A percentile compares a stretch with the other conserved stretches of the same genome.
These are phyloP conservation scores for Arrhamphus sclerolepis DNA, from an alignment of 2,797 vertebrate species.

Conservation along the genomic window DNA sequence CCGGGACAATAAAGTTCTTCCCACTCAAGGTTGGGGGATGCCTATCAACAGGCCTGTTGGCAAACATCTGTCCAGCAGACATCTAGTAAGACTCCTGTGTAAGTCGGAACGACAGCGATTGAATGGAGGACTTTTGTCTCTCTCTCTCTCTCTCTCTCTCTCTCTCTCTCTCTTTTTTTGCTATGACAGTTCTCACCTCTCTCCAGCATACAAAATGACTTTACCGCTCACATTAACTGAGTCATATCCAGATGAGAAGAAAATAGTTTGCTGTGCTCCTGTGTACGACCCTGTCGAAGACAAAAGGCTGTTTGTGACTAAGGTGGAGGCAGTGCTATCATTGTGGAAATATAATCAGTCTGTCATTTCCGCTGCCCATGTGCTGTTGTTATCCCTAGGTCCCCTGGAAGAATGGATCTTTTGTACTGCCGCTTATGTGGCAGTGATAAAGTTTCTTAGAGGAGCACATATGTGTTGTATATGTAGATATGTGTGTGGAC, in stretches of 20 bases:
- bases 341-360: conserved; percentile 96
- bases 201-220: conserved; percentile 36
- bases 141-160: too few species aligned
- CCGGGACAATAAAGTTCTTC: conserved; percentile 87
- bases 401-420: conserved; percentile 89
- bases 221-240: conserved; percentile 65
- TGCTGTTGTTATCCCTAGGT: conserved; percentile 87
- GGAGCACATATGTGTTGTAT: conserved; percentile 81
- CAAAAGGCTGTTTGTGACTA: conserved; percentile 91
- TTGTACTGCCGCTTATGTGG: conserved; percentile 88
- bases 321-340: conserved; percentile 90
- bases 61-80: conserved; percentile 94
- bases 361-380: conserved; percentile 93
- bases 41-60: conserved; percentile 80
- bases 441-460: conserved; percentile 93
- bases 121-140: too few species aligned
- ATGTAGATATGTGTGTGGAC: conserved; percentile 84
- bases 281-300: conserved; percentile 74
- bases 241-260: conserved; percentile 52
- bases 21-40: conserved; percentile 84
- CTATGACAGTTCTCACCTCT: conserved; percentile 18
- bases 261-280: conserved; percentile 78
- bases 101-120: conserved; percentile 81
- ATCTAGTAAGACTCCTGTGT: conserved; percentile 75
- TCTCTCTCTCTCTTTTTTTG: conserved; percentile 27